phyloP scores from a whole-genome alignment of 2,797 vertebrate genomes.

The Cynodonichthys magdalenae region DNA sequence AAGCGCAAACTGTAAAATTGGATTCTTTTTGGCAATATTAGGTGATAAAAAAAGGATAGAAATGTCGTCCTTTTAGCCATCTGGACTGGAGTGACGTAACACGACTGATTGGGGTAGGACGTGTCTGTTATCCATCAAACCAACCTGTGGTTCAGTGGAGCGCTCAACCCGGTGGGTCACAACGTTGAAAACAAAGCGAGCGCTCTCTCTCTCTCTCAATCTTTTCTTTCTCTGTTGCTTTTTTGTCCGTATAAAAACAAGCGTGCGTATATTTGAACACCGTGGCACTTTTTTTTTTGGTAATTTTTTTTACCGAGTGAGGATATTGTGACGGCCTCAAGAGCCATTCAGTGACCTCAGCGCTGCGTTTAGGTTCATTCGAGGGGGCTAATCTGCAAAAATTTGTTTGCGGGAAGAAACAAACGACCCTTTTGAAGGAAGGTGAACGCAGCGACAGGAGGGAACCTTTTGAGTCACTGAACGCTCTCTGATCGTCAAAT shows the following conservation, averaged over 20 bases:
- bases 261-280: conserved; percentile 67
- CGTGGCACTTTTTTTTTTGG: conserved; percentile 62
- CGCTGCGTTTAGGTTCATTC: conserved; percentile 55
- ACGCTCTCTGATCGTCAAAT: conserved; percentile 60
- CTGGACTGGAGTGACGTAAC: conserved; percentile 59
- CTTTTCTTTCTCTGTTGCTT: conserved; percentile 58
- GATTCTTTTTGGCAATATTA: conserved; percentile 58
- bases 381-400: background rate
- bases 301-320: conserved; percentile 40
- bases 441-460: conserved; percentile 71
- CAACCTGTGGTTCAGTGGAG: conserved; percentile 62
- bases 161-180: conserved; percentile 67
- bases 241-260: conserved; percentile 67
- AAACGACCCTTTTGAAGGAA: conserved; percentile 29
- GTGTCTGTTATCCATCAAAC: conserved; percentile 67
- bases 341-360: conserved; percentile 71
- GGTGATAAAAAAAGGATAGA: conserved; percentile 47
- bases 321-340: conserved; percentile 55
- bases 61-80: conserved; percentile 60
- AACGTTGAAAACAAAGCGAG: conserved; percentile 66
- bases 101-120: conserved; percentile 78
- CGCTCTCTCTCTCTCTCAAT: conserved; percentile 45
- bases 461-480: conserved; percentile 78
- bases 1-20: conserved; percentile 46
- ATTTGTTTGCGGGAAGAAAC: too few relatives aligned